Percentiles rank a stretch among this genome's conserved stretches.
phyloP scores from a whole-genome alignment of 2,888 invertebrate genomes.

The Trilocha varians region DNA sequence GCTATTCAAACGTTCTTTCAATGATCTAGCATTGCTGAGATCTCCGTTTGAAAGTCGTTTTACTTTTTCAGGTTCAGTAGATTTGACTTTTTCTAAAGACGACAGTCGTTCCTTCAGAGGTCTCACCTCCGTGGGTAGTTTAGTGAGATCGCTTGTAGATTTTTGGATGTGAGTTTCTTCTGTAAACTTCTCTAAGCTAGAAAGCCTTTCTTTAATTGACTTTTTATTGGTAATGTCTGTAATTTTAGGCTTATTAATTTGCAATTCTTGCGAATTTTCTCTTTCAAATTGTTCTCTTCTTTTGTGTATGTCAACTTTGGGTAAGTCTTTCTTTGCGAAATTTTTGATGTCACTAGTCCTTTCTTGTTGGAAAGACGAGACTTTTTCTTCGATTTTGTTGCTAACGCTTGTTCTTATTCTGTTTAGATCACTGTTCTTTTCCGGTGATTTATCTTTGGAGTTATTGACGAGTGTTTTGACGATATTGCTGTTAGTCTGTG shows the following conservation, averaged over 20 bases:
- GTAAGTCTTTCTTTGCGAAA: slow-evolving; percentile 73
- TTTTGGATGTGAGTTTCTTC: slow-evolving; percentile 67
- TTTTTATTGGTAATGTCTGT: slow-evolving; percentile 78
- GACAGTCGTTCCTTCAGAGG: slow-evolving; percentile 77
- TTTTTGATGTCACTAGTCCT: slow-evolving; percentile 57
- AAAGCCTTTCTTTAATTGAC: slow-evolving; percentile 81
- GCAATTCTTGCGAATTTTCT: slow-evolving; percentile 71
- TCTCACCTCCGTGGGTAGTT: slow-evolving; percentile 74
- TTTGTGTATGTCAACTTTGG: slow-evolving; percentile 88
- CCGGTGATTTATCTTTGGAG: slow-evolving; percentile 61
- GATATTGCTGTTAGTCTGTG: slow-evolving; percentile 67
- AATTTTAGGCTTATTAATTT: slow-evolving; percentile 65
- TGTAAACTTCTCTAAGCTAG: slow-evolving; percentile 78
- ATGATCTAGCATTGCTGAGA: slow-evolving; percentile 48
- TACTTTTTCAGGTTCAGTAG: slow-evolving; percentile 57
- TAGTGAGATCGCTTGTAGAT: slow-evolving; percentile 58
- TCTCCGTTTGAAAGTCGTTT: slow-evolving; percentile 63
- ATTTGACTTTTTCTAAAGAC: slow-evolving; percentile 74
- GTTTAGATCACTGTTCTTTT: slow-evolving; percentile 57
- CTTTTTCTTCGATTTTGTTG: slow-evolving; percentile 76
- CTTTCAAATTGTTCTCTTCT: slow-evolving; percentile 88
- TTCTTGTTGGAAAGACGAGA: slow-evolving; percentile 73
- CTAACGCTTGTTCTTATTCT: slow-evolving; percentile 63
- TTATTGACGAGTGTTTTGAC: slow-evolving; percentile 60
- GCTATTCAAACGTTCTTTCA: slow-evolving; percentile 65